These are phyloP conservation scores for Stenichneumon culpator DNA, from an alignment of 2,888 invertebrate genomes.

Conservation along the genomic window DNA sequence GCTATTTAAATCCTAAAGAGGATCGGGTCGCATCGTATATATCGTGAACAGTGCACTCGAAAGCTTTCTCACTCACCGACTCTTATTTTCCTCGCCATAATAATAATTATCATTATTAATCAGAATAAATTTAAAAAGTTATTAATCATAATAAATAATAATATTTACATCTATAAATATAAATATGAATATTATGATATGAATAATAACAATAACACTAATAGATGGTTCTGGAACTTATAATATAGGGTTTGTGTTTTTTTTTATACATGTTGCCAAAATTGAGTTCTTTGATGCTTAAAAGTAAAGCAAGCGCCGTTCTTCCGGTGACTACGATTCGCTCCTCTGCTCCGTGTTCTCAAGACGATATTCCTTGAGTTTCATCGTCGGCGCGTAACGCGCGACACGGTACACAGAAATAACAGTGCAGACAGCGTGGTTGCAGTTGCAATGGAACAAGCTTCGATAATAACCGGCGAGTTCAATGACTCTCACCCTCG, in stretches of 20 bases:
- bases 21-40: slow-evolving; percentile 25
- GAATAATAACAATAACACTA: neutral
- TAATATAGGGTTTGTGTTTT: neutral
- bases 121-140: too few relatives aligned
- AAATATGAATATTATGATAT: too few relatives aligned
- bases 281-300: slow-evolving; percentile 18
- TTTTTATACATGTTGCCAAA: slow-evolving; percentile 12
- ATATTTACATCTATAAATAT: too few relatives aligned
- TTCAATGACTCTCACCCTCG: slow-evolving; percentile 47
- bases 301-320: slow-evolving; percentile 32
- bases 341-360: slow-evolving; percentile 1
- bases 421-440: slow-evolving; percentile 52
- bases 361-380: slow-evolving; percentile 20
- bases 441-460: slow-evolving; percentile 43
- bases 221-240: neutral
- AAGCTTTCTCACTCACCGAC: neutral
- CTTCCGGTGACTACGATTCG: neutral
- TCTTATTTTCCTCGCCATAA: neutral
- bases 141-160: too few relatives aligned
- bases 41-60: neutral
- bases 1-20: slow-evolving; percentile 17
- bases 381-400: neutral
- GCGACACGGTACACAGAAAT: slow-evolving; percentile 3
- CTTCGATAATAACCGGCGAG: slow-evolving; percentile 40
- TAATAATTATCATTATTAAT: neutral